These are phyloP conservation scores for Syndactyla subalaris DNA, from an alignment of 2,797 vertebrate genomes.

Conservation along the genomic window DNA sequence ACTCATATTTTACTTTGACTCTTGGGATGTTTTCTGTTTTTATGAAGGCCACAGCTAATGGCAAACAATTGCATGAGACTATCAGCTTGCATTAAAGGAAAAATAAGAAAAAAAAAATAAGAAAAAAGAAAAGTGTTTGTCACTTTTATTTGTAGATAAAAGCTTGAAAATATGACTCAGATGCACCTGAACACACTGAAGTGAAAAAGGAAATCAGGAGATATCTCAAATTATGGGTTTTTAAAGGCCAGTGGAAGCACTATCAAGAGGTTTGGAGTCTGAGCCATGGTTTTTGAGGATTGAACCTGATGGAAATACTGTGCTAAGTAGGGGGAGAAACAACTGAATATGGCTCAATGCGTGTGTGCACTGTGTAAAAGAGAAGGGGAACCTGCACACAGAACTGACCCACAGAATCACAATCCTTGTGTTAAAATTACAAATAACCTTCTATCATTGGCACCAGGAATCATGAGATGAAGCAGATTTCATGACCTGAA, in stretches of 20 bases:
- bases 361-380: not conserved
- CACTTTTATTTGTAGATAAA: not conserved
- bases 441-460: not conserved
- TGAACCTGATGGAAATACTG: not conserved
- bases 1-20: not conserved
- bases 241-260: not conserved
- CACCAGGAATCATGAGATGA: not conserved
- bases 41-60: not conserved
- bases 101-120: not conserved
- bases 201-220: not conserved
- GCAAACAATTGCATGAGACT: not conserved
- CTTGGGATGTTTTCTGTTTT: not conserved
- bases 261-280: not conserved
- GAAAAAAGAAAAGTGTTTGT: not conserved
- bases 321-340: not conserved
- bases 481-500: not conserved
- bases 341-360: not conserved
- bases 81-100: not conserved
- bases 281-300: rapidly evolving
- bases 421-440: not conserved
- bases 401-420: not conserved
- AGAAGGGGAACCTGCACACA: not conserved
- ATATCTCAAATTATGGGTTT: not conserved
- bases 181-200: not conserved
- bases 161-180: not conserved